Conservation (phyloP, 2,888 invertebrate species). For the Apodemia duryi region DNA sequence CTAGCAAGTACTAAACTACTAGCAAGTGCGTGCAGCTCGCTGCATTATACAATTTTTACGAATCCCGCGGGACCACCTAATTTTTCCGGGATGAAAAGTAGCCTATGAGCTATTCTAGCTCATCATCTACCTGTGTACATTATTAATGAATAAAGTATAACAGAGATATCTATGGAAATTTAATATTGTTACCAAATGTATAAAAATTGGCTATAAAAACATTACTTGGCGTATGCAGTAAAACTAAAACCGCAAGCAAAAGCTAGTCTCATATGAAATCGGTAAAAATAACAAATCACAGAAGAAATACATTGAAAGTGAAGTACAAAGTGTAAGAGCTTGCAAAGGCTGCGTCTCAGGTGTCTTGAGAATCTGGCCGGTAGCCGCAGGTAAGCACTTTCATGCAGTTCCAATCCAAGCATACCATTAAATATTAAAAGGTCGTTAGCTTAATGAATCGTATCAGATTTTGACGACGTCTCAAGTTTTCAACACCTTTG, state of each 20-base stretch:
- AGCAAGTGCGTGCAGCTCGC: no score
- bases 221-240: no score
- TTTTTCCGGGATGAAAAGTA: no score
- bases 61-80: no score
- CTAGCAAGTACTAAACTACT: no score
- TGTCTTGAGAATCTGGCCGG: conserved; percentile 13
- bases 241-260: neutral
- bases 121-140: no score
- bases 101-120: no score
- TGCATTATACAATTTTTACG: no score
- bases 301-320: conserved; percentile 12
- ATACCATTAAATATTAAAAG: conserved; percentile 72
- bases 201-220: no score
- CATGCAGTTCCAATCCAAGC: conserved; percentile 70
- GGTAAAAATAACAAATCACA: neutral
- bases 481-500: conserved; percentile 55
- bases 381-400: conserved; percentile 45
- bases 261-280: neutral
- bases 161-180: no score
- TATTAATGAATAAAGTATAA: no score
- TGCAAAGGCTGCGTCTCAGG: conserved; percentile 7
- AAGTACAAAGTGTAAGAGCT: neutral
- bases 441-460: conserved; percentile 78
- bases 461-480: conserved; percentile 72
- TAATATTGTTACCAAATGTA: no score